Evolutionary conservation across 2,113 vertebrate genomes (phyloP).

Genomic region (Amphilophus citrinellus): DNA sequence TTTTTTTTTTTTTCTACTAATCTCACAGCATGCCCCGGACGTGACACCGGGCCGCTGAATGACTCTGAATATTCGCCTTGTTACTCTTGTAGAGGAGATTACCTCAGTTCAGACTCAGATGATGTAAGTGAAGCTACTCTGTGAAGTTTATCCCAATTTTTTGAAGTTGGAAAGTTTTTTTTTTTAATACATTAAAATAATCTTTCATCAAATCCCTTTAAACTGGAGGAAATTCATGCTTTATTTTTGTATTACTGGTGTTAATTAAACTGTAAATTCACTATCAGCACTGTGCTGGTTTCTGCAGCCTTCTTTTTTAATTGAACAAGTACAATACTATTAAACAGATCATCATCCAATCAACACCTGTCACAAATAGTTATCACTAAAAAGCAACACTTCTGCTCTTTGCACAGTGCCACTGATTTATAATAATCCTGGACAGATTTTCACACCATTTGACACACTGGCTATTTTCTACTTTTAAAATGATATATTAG

Average conservation of each 20-base stretch:
- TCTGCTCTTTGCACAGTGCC: background rate
- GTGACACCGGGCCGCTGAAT: constrained; percentile 58
- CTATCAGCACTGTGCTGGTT: background rate
- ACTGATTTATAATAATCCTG: background rate
- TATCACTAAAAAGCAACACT: background rate
- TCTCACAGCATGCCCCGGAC: constrained; percentile 64
- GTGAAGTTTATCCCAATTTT: background rate
- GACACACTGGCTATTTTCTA: background rate
- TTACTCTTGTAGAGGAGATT: constrained; percentile 76
- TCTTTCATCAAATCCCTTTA: background rate
- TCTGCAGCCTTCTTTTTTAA: background rate
- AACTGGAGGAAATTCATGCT: background rate
- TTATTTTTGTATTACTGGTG: background rate
- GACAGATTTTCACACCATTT: background rate
- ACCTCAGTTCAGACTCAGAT: constrained; percentile 78
- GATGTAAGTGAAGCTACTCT: constrained; percentile 79
- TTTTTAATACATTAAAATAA: background rate
- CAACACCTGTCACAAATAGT: background rate
- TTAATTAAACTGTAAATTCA: background rate
- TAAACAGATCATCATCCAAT: background rate
- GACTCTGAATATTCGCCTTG: constrained; percentile 61
- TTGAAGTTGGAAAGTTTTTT: background rate
- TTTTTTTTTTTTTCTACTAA: background rate
- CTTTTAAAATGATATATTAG: constrained; percentile 32
- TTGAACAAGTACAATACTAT: background rate